phyloP scores from a whole-genome alignment of 2,888 invertebrate species.

The Drosophila tripunctata region DNA sequence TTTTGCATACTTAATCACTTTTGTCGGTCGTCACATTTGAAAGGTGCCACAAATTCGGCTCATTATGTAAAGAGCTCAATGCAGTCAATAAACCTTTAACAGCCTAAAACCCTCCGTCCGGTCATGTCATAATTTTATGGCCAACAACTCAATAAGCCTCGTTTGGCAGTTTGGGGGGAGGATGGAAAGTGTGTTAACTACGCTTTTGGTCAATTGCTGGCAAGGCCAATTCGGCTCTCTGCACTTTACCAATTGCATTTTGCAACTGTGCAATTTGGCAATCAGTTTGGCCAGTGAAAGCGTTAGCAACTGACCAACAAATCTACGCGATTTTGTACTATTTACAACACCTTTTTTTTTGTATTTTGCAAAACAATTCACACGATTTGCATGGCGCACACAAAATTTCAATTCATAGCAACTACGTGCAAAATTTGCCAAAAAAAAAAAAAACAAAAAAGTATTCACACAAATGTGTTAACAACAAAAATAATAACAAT shows the following conservation, averaged over 20 bases:
- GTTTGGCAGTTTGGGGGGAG: neutral
- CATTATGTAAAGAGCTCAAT: constrained; percentile 70
- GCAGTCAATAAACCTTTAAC: constrained; percentile 64
- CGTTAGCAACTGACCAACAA: constrained; percentile 53
- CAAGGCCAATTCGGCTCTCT: constrained; percentile 42
- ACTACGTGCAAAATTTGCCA: constrained; percentile 54
- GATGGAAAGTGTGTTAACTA: neutral
- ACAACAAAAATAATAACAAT: constrained; percentile 35
- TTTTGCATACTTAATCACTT: constrained; percentile 61
- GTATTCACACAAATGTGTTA: constrained; percentile 49
- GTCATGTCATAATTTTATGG: constrained; percentile 73
- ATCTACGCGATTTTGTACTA: neutral
- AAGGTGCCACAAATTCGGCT: constrained; percentile 37
- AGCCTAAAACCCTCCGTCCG: constrained; percentile 21
- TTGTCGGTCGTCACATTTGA: constrained; percentile 66
- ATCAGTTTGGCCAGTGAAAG: constrained; percentile 47
- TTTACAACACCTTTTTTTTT: constrained; percentile 30
- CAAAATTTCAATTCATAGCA: constrained; percentile 53
- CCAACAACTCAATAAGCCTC: constrained; percentile 40
- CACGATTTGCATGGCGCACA: constrained; percentile 58
- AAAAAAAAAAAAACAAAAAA: too few relatives aligned
- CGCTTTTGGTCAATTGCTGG: constrained; percentile 44
- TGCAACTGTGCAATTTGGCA: constrained; percentile 54
- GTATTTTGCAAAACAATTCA: constrained; percentile 55
- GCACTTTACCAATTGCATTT: constrained; percentile 34